Conservation (phyloP, 2,113 vertebrate genomes). For the Centropus bengalensis region DNA sequence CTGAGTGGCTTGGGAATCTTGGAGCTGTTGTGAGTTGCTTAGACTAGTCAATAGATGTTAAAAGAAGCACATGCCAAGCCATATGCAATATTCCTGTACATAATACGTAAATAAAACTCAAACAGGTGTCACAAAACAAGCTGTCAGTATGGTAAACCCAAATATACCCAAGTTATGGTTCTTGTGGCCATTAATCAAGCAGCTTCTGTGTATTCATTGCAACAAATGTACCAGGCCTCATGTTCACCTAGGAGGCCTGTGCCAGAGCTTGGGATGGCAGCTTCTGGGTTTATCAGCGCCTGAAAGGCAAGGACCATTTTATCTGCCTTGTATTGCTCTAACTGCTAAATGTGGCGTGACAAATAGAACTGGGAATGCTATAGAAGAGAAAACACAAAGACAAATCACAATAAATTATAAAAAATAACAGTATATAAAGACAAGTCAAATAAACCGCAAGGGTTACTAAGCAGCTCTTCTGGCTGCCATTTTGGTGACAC, state of each 20-base stretch:
- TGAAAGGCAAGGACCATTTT: background rate
- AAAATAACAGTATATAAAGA: background rate
- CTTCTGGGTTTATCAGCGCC: background rate
- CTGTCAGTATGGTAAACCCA: background rate
- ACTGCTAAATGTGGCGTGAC: background rate
- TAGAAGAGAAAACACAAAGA: background rate
- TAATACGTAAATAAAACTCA: background rate
- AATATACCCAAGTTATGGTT: background rate
- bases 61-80: background rate
- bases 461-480: background rate
- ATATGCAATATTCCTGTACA: background rate
- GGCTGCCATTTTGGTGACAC: background rate
- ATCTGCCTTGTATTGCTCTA: background rate
- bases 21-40: background rate
- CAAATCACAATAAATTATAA: background rate
- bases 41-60: background rate
- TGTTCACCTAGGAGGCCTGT: background rate
- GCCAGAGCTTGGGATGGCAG: background rate
- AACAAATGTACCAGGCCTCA: background rate
- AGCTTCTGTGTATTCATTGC: background rate
- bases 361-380: background rate
- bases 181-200: background rate
- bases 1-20: background rate
- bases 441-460: background rate
- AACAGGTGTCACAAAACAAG: background rate